Base-by-base conservation (phyloP, 1,140 invertebrate species). In the Andrena cerasifolii region DNA sequence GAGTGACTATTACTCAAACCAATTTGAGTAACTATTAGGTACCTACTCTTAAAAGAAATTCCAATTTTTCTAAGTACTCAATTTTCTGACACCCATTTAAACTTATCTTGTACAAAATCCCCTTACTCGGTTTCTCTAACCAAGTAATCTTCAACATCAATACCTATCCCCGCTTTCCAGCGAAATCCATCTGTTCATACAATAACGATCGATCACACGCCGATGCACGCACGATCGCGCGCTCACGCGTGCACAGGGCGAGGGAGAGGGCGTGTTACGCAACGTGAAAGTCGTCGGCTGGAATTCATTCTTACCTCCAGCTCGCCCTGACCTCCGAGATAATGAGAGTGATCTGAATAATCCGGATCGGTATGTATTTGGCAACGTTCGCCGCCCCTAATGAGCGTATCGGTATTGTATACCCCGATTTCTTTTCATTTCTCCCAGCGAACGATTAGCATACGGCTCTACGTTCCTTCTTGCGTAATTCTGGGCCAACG, bases 301-400 rank as follows among this genome's bases (percentile, higher is more conserved):
- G 85, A 86, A 88, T 88, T 88, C 79, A 83, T 84, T 87, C 81
- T 87, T 88, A 85, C 86, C 83, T 77, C 63, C 77, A 75, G 81
- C 65, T 80, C 74, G 83, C 84, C 83, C 81, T 87, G 82, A 89
- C 85, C 86, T 86, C 79, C 80, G 80, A 31, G 82, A 79, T 80
- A 84, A 87, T 84, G 81, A 81, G 85, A 80, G 59, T 67, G 85
- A 86, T 87, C 80, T 59, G 78, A 77, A 76, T 86, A 80, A 83
- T 83, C 68, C 56, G 72, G 73, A 54, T 51, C 63, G 72, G 6
- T 49, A 54, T 68, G 58, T 65, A 84, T 87, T 86, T 86, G 84
- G 83, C 79, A 86, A 85, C 68, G 84, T 47, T 31, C n/a, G 7
- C 63, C 16, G n/a, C 2, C n/a, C 62, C 71, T 63, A 83, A 83